A percentile compares a stretch with the other conserved stretches of the same genome.
Conservation (phyloP, 2,888 invertebrate genomes). For the Dicranocentrus wangi region DNA sequence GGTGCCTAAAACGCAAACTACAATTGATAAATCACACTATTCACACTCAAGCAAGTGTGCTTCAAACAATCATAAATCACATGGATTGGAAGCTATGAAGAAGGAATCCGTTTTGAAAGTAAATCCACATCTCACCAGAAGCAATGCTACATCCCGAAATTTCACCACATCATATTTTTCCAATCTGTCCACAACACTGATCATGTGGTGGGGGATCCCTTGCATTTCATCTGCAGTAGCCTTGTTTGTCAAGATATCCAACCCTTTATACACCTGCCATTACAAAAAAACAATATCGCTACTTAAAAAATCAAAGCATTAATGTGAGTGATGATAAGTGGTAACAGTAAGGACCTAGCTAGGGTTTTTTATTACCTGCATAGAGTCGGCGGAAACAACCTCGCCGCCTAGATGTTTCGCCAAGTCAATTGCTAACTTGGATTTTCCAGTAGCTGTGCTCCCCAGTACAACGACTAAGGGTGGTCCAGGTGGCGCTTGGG, state of each 20-base stretch:
- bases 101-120: too few relatives aligned
- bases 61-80: too few relatives aligned
- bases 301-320: background rate
- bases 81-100: too few relatives aligned
- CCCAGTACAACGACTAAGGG: constrained; percentile 94
- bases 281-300: constrained; percentile 56
- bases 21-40: too few relatives aligned
- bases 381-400: constrained; percentile 98
- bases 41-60: too few relatives aligned
- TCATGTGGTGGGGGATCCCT: constrained; percentile 87
- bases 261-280: constrained; percentile 89
- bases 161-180: constrained; percentile 87
- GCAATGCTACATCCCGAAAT: constrained; percentile 86
- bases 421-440: constrained; percentile 93
- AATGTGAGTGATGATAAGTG: too few relatives aligned
- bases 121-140: constrained; percentile 82
- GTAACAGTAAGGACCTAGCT: too few relatives aligned
- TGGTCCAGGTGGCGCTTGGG: background rate
- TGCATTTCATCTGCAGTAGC: constrained; percentile 86
- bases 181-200: constrained; percentile 88
- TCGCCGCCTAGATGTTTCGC: constrained; percentile 90
- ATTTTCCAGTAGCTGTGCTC: constrained; percentile 97
- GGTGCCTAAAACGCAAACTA: too few relatives aligned
- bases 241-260: constrained; percentile 95
- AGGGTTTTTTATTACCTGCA: too few relatives aligned